Evolutionary conservation across 2,113 vertebrate species (phyloP).

Genomic region (Alosa alosa): DNA sequence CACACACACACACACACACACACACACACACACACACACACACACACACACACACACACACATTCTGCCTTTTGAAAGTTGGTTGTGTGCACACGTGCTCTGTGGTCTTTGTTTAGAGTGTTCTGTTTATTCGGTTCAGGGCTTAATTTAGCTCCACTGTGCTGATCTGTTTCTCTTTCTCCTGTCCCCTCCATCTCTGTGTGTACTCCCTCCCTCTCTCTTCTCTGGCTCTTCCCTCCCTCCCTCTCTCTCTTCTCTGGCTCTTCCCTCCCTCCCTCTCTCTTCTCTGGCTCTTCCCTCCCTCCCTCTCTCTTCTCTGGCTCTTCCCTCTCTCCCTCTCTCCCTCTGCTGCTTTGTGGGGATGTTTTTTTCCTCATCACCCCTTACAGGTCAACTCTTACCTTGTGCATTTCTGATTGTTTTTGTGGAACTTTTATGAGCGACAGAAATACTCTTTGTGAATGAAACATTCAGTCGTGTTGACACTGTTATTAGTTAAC

Average conservation of each 20-base stretch:
- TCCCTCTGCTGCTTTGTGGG: not conserved
- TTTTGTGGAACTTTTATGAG: not conserved
- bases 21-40: not conserved
- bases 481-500: not conserved
- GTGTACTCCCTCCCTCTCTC: not conserved
- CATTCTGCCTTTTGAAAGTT: not conserved
- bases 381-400: not conserved
- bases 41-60: not conserved
- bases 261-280: not conserved
- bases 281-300: not conserved
- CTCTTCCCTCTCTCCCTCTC: not conserved
- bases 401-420: not conserved
- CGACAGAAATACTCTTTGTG: not conserved
- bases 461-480: not conserved
- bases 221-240: not conserved
- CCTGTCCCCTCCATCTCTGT: not conserved
- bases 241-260: not conserved
- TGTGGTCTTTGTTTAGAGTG: not conserved
- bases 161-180: not conserved
- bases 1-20: no score
- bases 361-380: not conserved
- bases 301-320: not conserved
- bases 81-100: not conserved
- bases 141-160: conserved; percentile 6
- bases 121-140: conserved; percentile 41